A percentile compares a stretch with the other conserved stretches of the same genome.
Conservation (phyloP, 2,113 vertebrate species). For the Maccullochella peelii region DNA sequence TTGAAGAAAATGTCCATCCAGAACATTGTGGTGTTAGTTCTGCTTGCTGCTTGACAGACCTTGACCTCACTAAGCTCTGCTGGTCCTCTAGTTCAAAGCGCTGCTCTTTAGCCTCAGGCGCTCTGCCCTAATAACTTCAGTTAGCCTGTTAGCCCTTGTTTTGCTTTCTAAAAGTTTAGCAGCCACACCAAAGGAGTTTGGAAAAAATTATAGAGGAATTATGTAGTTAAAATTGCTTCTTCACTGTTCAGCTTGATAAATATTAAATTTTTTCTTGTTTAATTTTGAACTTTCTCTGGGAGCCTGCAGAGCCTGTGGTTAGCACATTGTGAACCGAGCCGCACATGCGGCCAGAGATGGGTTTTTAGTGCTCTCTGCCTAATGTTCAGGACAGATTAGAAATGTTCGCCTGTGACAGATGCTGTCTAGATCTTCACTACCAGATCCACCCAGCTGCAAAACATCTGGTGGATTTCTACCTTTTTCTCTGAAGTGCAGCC, state of each 20-base stretch:
- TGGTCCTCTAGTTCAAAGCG: conserved; percentile 81
- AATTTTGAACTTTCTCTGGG: conserved; percentile 41
- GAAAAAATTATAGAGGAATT: conserved; percentile 9
- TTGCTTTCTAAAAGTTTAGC: conserved; percentile 58
- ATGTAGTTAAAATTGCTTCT: conserved; percentile 22
- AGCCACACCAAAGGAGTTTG: neutral
- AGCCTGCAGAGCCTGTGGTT: conserved; percentile 32
- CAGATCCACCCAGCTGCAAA: conserved; percentile 88
- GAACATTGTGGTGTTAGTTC: conserved; percentile 48
- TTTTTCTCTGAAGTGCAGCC: conserved; percentile 85
- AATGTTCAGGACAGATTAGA: conserved; percentile 89
- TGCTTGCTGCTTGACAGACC: conserved; percentile 62
- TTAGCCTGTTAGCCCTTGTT: conserved; percentile 85
- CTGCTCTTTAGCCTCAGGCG: conserved; percentile 85
- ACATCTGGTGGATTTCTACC: conserved; percentile 87
- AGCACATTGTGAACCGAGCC: conserved; percentile 58
- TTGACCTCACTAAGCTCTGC: conserved; percentile 76
- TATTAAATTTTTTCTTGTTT: conserved; percentile 25
- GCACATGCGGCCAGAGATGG: conserved; percentile 69
- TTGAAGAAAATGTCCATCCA: conserved; percentile 27
- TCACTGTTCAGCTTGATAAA: conserved; percentile 32
- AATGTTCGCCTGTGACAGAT: conserved; percentile 87
- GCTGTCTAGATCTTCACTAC: conserved; percentile 88
- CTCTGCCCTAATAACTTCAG: conserved; percentile 91
- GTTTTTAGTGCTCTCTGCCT: conserved; percentile 82